A percentile compares a stretch with the other conserved stretches of the same genome.
Conservation (phyloP, 2,113 vertebrate genomes). For the Sylvilagus bachmani region DNA sequence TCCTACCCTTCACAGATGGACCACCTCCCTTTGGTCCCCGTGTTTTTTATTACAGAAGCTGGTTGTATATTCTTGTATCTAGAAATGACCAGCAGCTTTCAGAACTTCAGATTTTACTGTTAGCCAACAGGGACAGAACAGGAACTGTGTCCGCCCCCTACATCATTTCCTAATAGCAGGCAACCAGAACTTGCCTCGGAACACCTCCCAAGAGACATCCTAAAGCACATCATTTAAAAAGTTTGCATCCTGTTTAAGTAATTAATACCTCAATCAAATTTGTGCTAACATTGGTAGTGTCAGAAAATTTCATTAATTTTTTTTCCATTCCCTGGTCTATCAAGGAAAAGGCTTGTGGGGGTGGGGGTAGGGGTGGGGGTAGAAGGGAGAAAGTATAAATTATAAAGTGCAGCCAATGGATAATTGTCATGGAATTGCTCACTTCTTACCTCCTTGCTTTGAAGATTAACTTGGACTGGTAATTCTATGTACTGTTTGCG, state of each 20-base stretch:
- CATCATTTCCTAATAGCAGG: constrained; percentile 79
- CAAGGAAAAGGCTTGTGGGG: neutral
- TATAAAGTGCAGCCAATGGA: neutral
- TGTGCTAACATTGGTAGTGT: constrained; percentile 20
- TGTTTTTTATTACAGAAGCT: constrained; percentile 70
- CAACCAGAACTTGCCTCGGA: constrained; percentile 72
- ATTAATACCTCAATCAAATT: constrained; percentile 80
- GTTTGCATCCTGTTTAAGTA: constrained; percentile 76
- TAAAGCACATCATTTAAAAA: constrained; percentile 73
- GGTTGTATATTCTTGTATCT: constrained; percentile 54
- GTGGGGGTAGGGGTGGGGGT: neutral
- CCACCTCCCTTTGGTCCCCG: neutral
- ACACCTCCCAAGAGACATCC: constrained; percentile 67
- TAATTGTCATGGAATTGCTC: neutral
- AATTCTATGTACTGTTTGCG: neutral
- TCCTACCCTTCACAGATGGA: neutral
- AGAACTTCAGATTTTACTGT: constrained; percentile 76
- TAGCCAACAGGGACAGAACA: constrained; percentile 80
- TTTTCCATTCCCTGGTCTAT: constrained; percentile 29
- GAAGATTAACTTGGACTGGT: constrained; percentile 3
- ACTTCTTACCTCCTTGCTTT: neutral
- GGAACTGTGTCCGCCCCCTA: constrained; percentile 75
- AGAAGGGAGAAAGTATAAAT: neutral
- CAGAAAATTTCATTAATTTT: constrained; percentile 66
- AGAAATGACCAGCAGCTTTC: constrained; percentile 73